Evolutionary conservation across 1,140 invertebrate genomes (phyloP).

Genomic region (Trichonephila clavipes): DNA sequence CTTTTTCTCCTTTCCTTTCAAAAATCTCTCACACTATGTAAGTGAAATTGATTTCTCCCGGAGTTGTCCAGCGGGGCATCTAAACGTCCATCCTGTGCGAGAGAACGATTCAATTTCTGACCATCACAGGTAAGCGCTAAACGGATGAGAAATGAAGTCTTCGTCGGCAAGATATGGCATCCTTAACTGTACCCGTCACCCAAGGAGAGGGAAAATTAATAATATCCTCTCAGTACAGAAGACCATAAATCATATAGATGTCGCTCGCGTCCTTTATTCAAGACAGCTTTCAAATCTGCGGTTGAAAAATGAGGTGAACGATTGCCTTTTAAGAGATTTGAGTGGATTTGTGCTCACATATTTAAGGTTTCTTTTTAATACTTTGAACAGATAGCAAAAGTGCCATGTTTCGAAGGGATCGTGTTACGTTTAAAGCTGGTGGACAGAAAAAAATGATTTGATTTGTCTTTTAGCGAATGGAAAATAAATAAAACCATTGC

Average conservation of each 20-base stretch:
- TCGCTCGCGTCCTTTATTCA: constrained; percentile 47
- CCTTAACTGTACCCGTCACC: constrained; percentile 43
- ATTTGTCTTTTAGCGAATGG: background rate
- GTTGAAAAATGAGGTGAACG: constrained; percentile 69
- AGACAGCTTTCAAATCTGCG: constrained; percentile 54
- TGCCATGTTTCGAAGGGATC: background rate
- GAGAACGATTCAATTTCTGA: constrained; percentile 37
- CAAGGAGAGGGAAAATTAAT: constrained; percentile 53
- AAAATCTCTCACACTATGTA: background rate
- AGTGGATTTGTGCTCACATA: constrained; percentile 35
- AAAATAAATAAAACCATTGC: background rate
- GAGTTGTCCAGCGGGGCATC: background rate
- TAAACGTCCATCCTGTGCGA: background rate
- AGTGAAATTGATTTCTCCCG: constrained; percentile 5
- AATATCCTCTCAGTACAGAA: constrained; percentile 34
- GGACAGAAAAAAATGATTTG: background rate
- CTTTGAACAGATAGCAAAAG: background rate
- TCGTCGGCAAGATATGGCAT: background rate
- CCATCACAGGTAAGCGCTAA: constrained; percentile 50
- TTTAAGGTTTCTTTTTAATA: background rate
- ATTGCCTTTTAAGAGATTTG: constrained; percentile 71
- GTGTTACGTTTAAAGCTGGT: background rate
- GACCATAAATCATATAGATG: constrained; percentile 59
- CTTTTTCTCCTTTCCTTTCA: too few species aligned
- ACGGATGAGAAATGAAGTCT: constrained; percentile 49